Conservation (phyloP, 2,888 invertebrate genomes). For the Tuta absoluta region DNA sequence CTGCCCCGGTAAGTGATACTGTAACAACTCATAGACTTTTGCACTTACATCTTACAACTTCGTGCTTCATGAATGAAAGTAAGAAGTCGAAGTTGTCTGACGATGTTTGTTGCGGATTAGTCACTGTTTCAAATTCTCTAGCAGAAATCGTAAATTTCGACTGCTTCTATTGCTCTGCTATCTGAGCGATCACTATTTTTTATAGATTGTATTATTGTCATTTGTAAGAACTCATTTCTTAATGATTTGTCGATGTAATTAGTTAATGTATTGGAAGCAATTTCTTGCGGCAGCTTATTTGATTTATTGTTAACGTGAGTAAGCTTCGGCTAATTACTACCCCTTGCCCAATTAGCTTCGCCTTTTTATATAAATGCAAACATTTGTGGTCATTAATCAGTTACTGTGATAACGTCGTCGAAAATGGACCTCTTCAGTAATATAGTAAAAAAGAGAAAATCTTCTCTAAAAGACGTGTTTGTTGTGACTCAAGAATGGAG, state of each 20-base stretch:
- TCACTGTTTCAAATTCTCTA: too few relatives aligned
- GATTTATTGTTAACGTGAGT: not conserved
- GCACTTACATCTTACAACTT: too few relatives aligned
- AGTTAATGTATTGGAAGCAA: not conserved
- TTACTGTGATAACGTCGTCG: not conserved
- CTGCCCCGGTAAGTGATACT: slow-evolving; percentile 81
- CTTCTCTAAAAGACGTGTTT: not conserved
- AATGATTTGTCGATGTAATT: not conserved
- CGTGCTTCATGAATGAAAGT: too few relatives aligned
- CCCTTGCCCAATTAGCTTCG: not conserved
- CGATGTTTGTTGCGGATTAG: too few relatives aligned
- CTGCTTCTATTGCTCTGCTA: too few relatives aligned
- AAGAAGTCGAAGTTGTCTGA: too few relatives aligned
- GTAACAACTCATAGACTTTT: too few relatives aligned
- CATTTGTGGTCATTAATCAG: not conserved
- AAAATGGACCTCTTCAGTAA: not conserved
- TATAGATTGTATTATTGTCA: not conserved
- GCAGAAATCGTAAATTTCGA: too few relatives aligned
- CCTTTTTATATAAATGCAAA: not conserved
- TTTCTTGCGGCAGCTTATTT: not conserved
- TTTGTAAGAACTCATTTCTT: not conserved
- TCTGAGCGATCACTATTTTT: not conserved
- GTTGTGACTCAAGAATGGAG: not conserved
- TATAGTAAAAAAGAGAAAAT: not conserved
- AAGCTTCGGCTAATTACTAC: not conserved